A percentile compares a stretch with the other conserved stretches of the same genome.
phyloP scores from a whole-genome alignment of 2,797 vertebrate species.

The Siniperca undulata region DNA sequence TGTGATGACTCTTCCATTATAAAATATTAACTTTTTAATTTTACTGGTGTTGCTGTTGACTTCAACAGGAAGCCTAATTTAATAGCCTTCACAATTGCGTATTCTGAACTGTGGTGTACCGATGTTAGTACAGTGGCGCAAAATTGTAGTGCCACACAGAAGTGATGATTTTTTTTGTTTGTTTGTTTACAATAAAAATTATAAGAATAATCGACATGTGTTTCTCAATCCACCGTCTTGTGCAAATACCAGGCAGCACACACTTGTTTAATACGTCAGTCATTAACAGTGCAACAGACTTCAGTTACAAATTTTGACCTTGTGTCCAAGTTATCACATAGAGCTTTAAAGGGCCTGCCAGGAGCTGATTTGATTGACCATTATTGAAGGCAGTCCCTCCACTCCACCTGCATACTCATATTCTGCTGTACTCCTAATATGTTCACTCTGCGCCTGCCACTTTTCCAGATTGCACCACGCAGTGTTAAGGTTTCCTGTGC shows the following conservation, averaged over 20 bases:
- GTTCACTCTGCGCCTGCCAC: neutral
- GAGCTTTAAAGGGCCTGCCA: neutral
- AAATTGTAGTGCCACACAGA: neutral
- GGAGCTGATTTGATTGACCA: neutral
- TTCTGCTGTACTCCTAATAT: neutral
- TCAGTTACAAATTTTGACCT: too few relatives aligned
- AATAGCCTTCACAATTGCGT: neutral
- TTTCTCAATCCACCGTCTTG: neutral
- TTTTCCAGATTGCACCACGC: neutral
- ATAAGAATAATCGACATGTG: neutral
- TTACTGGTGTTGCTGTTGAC: neutral
- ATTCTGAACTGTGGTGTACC: neutral
- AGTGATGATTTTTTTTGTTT: neutral
- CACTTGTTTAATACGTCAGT: neutral
- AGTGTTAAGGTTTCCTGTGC: neutral
- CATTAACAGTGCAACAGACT: neutral
- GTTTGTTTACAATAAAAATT: neutral
- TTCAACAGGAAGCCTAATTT: neutral
- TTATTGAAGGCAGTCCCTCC: neutral
- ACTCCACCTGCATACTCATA: neutral
- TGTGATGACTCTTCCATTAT: neutral
- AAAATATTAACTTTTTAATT: neutral
- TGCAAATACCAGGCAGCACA: neutral
- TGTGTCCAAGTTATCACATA: neutral
- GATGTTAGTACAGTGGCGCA: neutral